Conservation (phyloP, 1,140 invertebrate genomes). For the Eufriesea mexicana region DNA sequence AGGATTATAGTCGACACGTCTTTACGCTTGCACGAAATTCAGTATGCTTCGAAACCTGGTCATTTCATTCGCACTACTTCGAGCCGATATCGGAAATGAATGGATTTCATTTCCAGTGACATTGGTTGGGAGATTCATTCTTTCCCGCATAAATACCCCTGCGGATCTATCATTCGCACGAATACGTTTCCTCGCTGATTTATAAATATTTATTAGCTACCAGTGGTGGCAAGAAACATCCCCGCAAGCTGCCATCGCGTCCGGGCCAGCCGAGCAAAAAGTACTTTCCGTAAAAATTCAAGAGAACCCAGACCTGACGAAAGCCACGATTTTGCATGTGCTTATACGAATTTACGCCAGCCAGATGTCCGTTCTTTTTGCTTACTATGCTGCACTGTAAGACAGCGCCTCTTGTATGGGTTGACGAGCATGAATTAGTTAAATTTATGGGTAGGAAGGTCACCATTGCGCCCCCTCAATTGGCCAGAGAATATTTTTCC, state of each 20-base stretch:
- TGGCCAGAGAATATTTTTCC: no score
- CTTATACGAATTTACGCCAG: not conserved
- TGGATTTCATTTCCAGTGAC: constrained; percentile 42
- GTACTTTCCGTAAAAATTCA: constrained; percentile 27
- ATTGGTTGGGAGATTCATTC: constrained; percentile 27
- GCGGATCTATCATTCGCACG: constrained; percentile 17
- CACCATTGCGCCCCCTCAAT: no score
- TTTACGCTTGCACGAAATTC: not conserved
- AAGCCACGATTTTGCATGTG: not conserved
- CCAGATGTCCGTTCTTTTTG: not conserved
- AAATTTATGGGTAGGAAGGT: no score
- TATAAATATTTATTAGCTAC: constrained; percentile 53
- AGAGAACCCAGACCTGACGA: not conserved
- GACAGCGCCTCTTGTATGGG: not conserved
- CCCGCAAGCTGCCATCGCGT: not conserved
- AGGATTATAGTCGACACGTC: not conserved
- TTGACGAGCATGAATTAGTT: not conserved
- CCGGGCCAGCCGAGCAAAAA: not conserved
- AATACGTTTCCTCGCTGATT: constrained; percentile 26
- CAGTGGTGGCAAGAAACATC: constrained; percentile 24
- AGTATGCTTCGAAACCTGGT: not conserved
- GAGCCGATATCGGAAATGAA: constrained; percentile 38
- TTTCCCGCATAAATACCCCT: constrained; percentile 7
- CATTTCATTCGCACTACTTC: not conserved
- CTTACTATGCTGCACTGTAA: not conserved